Percentiles rank a stretch among this genome's conserved stretches.
Conservation (phyloP, 2,888 invertebrate genomes). For the Raillietiella orientalis region DNA sequence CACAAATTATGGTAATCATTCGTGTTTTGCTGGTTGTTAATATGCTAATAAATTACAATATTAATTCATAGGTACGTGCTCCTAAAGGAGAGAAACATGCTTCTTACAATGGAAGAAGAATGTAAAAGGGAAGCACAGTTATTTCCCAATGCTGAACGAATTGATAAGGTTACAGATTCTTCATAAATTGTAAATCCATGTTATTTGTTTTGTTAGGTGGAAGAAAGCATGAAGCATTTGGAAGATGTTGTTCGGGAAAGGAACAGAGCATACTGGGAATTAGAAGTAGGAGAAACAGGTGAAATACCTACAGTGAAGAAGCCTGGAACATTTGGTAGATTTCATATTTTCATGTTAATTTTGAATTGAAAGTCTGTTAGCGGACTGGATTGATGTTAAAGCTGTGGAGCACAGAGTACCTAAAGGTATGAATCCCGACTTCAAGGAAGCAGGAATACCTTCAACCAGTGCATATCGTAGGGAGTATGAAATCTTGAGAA, state of each 20-base stretch:
- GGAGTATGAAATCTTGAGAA: too few species aligned
- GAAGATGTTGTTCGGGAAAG: slow-evolving; percentile 68
- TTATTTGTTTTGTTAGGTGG: slow-evolving; percentile 19
- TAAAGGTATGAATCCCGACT: too few species aligned
- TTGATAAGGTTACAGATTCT: slow-evolving; percentile 33
- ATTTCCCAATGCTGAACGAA: slow-evolving; percentile 68
- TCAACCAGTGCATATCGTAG: too few species aligned
- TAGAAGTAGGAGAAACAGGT: slow-evolving; percentile 63
- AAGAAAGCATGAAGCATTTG: slow-evolving; percentile 75
- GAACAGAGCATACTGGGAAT: slow-evolving; percentile 50
- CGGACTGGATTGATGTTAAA: too few species aligned
- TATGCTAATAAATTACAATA: slow-evolving; percentile 4
- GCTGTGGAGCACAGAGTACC: too few species aligned
- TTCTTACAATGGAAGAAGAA: slow-evolving; percentile 56
- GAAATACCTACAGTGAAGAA: too few species aligned
- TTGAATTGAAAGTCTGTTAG: too few species aligned
- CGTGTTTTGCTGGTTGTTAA: slow-evolving; percentile 3
- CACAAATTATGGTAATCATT: slow-evolving; percentile 72
- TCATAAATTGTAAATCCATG: not conserved
- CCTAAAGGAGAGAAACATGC: slow-evolving; percentile 85
- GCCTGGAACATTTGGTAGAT: too few species aligned
- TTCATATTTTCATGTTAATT: too few species aligned
- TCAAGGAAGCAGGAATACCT: too few species aligned
- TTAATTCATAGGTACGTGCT: slow-evolving; percentile 28
- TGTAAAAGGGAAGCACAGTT: slow-evolving; percentile 25